Conservation (phyloP, 1,140 invertebrate species). For the Hycleus cichorii region DNA sequence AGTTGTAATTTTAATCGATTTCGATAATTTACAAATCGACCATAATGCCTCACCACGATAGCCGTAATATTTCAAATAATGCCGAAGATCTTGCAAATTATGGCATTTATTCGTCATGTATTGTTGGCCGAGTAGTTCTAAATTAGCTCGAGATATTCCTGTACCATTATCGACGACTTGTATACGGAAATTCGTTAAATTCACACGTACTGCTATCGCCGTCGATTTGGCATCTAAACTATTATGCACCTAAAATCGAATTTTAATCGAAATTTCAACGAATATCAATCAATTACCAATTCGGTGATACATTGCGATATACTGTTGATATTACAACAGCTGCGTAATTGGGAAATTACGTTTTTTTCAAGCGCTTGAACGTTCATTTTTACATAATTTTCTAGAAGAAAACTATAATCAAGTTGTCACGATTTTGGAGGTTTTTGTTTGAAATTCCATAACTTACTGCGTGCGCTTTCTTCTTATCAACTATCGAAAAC, state of each 20-base stretch:
- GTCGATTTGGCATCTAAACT: constrained; percentile 55
- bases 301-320: constrained; percentile 33
- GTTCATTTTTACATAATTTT: constrained; percentile 5
- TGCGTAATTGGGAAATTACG: constrained; percentile 26
- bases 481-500: no score
- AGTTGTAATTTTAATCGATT: constrained; percentile 50
- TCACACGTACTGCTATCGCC: constrained; percentile 54
- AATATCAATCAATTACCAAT: constrained; percentile 24
- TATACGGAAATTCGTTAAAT: constrained; percentile 49
- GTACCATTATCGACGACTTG: constrained; percentile 61
- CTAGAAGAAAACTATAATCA: not conserved
- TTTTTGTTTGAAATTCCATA: no score
- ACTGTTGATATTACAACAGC: constrained; percentile 24
- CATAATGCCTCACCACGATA: constrained; percentile 58
- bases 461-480: no score
- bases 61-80: constrained; percentile 49
- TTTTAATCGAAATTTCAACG: constrained; percentile 2
- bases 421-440: no score
- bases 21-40: constrained; percentile 50
- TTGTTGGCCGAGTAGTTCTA: constrained; percentile 49
- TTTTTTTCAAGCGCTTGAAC: constrained; percentile 9
- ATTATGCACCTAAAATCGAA: constrained; percentile 49
- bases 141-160: constrained; percentile 48
- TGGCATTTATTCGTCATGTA: constrained; percentile 58
- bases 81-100: constrained; percentile 44